Evolutionary conservation across 1,140 invertebrate species (phyloP), one percentile per base, ranked within the genome.

Genomic region (Drosophila takahashii): DNA sequence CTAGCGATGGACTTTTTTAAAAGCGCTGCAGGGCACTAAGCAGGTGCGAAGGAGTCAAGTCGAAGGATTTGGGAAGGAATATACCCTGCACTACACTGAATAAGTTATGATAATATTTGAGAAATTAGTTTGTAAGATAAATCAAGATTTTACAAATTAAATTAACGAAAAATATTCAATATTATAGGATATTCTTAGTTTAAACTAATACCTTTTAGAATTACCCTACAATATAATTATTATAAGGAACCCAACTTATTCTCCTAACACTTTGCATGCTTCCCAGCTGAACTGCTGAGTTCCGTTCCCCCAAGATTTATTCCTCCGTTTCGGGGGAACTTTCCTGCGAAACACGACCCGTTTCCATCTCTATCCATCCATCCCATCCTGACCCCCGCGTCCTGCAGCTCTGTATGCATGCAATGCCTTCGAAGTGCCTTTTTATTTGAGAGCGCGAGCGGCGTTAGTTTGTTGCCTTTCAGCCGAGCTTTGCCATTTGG

Each of bases 371-470:
- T 64, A 74, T 13, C 10, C 36, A 18, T 13, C 22, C 44, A 32
- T 36, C 29, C 7, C 41, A 48, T 56, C 53, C 37, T 32, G n/a
- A 16, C 26, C 51, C 42, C 44, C 34, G 9, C 53, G 47, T 57
- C 54, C 39, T 26, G 29, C 51, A 39, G 39, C 58, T 26, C 22
- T 22, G 22, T 29, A 47, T 44, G 32, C 71, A 70, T 64, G 75
- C 58, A 58, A 56, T 79, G 74, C 36, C 59, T 51, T 76, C 48
- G 60, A 74, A 85, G 64, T 77, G 81, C 45, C 77, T 78, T 85
- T 84, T 85, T 85, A 77, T 86, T 81, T 72, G 70, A 60, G 41
- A 71, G 44, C 57, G 59, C 48, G 60, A 75, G 56, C 57, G 77
- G 65, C 81, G 65, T 50, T 79, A 67, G 74, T 78, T 81, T 83